Conservation (phyloP, 2,888 invertebrate species). For the Platycheirus rosarum region DNA sequence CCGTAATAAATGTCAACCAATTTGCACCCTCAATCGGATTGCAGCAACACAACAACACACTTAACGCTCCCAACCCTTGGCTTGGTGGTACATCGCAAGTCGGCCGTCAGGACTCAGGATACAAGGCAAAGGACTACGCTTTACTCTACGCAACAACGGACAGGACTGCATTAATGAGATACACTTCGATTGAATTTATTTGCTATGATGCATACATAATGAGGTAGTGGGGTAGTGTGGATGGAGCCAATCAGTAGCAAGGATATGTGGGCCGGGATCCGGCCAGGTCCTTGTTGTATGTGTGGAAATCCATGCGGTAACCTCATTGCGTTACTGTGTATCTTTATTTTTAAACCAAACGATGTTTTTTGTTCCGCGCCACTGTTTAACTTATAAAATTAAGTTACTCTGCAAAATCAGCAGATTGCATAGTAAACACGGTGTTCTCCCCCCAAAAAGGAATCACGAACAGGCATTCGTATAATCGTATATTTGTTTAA, state of each 20-base stretch:
- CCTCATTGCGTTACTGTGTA: conserved; percentile 5
- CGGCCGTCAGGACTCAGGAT: conserved; percentile 14
- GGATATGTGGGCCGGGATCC: neutral
- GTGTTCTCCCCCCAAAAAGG: neutral
- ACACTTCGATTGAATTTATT: conserved; percentile 71
- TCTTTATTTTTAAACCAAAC: conserved; percentile 2
- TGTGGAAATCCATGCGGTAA: conserved; percentile 40
- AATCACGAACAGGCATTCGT: conserved; percentile 27
- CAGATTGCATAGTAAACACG: conserved; percentile 19
- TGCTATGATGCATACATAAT: conserved; percentile 64
- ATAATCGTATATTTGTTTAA: conserved; percentile 47
- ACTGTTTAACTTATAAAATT: conserved; percentile 23
- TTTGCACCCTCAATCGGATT: conserved; percentile 63
- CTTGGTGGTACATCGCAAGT: conserved; percentile 14
- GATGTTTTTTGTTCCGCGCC: conserved; percentile 17
- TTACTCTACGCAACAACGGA: conserved; percentile 4
- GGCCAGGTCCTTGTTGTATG: conserved; percentile 30
- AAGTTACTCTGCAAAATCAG: conserved; percentile 20
- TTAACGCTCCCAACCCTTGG: conserved; percentile 14
- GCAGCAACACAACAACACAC: conserved; percentile 47
- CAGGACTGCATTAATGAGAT: conserved; percentile 66
- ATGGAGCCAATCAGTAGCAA: conserved; percentile 20
- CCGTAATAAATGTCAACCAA: conserved; percentile 74
- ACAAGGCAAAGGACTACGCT: conserved; percentile 18
- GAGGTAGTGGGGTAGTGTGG: conserved; percentile 25